phyloP scores from a whole-genome alignment of 2,888 invertebrate genomes.

The Malthinus seriepunctatus region DNA sequence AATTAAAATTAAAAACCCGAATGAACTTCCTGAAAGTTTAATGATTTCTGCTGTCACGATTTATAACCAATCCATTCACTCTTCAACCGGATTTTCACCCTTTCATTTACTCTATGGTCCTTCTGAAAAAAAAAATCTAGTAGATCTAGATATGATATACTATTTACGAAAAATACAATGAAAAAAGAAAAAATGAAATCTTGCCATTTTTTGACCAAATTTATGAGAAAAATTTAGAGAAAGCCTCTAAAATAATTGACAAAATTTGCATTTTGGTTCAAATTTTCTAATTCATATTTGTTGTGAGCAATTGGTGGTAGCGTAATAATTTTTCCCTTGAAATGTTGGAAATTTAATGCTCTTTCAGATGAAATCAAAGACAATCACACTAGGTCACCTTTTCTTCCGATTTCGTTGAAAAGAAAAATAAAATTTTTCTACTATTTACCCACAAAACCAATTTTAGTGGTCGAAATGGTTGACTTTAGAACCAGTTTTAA shows the following conservation, averaged over 20 bases:
- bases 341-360: too few species aligned
- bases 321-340: too few species aligned
- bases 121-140: neutral
- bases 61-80: conserved; percentile 5
- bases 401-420: too few species aligned
- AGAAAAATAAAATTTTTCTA: too few species aligned
- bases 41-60: neutral
- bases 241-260: neutral
- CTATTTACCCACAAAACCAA: too few species aligned
- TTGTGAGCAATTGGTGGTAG: too few species aligned
- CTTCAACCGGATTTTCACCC: neutral
- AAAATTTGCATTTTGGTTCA: too few species aligned
- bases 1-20: neutral
- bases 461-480: too few species aligned
- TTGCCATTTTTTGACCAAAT: conserved; percentile 8
- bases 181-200: conserved; percentile 17
- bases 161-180: conserved; percentile 13
- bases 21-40: neutral
- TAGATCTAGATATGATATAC: neutral
- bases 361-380: too few species aligned
- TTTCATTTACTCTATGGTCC: neutral
- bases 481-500: too few species aligned
- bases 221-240: neutral
- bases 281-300: too few species aligned
- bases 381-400: too few species aligned